Conservation (phyloP, 2,797 vertebrate species). For the Lycodopsis pacificus region DNA sequence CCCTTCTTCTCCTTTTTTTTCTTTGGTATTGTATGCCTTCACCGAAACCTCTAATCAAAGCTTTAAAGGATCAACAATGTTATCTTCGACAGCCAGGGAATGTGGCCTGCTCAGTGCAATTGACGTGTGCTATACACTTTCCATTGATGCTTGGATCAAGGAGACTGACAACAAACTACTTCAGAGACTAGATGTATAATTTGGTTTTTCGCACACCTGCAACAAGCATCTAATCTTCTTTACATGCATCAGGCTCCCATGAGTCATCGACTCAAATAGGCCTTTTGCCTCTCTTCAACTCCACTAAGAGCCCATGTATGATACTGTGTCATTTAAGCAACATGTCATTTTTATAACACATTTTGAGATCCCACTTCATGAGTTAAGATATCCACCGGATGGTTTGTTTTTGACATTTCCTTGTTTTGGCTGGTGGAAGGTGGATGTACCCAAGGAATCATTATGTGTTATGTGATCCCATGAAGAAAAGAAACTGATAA, state of each 20-base stretch:
- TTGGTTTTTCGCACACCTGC: conserved; percentile 26
- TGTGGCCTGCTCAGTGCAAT: conserved; percentile 41
- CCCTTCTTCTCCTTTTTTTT: not conserved
- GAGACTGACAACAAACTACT: conserved; percentile 40
- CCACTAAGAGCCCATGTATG: not conserved
- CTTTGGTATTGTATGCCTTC: not conserved
- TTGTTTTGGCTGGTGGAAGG: not conserved
- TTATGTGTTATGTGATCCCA: not conserved
- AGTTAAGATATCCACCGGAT: not conserved
- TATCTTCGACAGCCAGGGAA: conserved; percentile 45
- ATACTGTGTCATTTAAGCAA: not conserved
- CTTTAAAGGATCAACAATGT: conserved; percentile 27
- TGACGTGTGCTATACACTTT: conserved; percentile 55
- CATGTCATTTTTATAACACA: not conserved
- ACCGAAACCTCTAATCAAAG: conserved; percentile 34
- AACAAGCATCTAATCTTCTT: conserved; percentile 23
- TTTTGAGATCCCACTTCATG: not conserved
- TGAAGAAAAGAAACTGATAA: not conserved
- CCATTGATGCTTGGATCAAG: conserved; percentile 38
- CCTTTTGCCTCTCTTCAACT: conserved; percentile 18
- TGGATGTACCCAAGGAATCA: not conserved
- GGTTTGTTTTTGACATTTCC: not conserved
- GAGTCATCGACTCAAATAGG: conserved; percentile 20
- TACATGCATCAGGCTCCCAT: not conserved
- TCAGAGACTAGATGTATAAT: conserved; percentile 24